These are phyloP conservation scores for Euura lappo DNA, from an alignment of 1,140 invertebrate genomes.

Conservation along the genomic window DNA sequence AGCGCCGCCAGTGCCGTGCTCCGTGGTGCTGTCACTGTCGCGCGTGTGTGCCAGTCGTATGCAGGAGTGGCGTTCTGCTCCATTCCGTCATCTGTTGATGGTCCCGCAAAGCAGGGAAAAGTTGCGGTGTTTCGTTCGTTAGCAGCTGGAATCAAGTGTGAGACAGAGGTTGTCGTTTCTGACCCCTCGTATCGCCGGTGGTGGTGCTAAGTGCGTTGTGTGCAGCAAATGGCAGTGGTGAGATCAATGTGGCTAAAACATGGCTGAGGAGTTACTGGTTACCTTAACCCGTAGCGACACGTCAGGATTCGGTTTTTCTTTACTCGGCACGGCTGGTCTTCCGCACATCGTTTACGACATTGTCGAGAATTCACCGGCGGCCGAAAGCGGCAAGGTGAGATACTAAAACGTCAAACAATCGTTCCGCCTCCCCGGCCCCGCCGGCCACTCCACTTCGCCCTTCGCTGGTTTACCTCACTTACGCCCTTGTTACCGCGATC, in stretches of 20 bases:
- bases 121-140: neutral
- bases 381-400: constrained; percentile 86
- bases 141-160: neutral
- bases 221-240: constrained; percentile 42
- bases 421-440: constrained; percentile 8
- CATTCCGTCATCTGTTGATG: constrained; percentile 24
- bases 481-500: neutral
- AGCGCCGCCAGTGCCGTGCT: neutral
- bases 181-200: neutral
- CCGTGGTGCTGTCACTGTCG: neutral
- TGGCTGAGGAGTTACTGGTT: constrained; percentile 87
- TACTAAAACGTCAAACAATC: constrained; percentile 16
- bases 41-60: neutral
- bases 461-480: neutral
- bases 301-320: constrained; percentile 86
- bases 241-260: constrained; percentile 62
- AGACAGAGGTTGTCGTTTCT: neutral
- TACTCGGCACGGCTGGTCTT: constrained; percentile 84
- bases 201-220: neutral
- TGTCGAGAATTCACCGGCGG: constrained; percentile 88
- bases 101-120: neutral
- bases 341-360: constrained; percentile 92
- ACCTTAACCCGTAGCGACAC: constrained; percentile 82
- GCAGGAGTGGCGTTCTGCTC: constrained; percentile 20
- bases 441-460: neutral